Evolutionary conservation across 2,113 vertebrate genomes (phyloP).

Genomic region (Xenotilapia leptura): DNA sequence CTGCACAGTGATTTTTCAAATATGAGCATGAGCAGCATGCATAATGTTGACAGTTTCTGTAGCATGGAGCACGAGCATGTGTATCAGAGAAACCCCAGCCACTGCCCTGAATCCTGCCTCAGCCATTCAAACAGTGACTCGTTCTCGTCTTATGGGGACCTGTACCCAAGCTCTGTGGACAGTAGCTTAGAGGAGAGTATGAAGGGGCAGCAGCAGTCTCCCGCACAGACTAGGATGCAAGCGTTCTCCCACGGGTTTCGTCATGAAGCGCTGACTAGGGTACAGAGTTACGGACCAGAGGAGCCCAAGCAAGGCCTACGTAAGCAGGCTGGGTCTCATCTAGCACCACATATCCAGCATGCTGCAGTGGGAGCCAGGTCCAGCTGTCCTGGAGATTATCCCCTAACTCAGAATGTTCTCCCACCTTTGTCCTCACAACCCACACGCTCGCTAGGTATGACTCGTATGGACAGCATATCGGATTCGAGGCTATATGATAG

Average conservation of each 20-base stretch:
- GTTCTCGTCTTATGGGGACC: conserved; percentile 91
- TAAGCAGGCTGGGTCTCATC: conserved; percentile 83
- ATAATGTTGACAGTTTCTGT: conserved; percentile 88
- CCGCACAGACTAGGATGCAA: conserved; percentile 80
- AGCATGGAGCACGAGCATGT: conserved; percentile 84
- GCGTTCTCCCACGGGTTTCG: conserved; percentile 91
- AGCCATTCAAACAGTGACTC: conserved; percentile 92
- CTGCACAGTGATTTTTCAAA: conserved; percentile 96
- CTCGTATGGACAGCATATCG: conserved; percentile 96
- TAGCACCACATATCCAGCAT: conserved; percentile 86
- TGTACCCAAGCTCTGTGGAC: conserved; percentile 89
- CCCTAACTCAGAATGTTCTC: conserved; percentile 80
- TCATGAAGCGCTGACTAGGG: conserved; percentile 86
- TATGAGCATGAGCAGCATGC: conserved; percentile 87
- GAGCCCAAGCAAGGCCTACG: conserved; percentile 84
- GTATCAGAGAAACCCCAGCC: conserved; percentile 83
- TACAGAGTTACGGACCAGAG: conserved; percentile 91
- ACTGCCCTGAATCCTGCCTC: conserved; percentile 85
- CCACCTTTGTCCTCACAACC: conserved; percentile 79
- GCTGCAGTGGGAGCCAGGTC: conserved; percentile 80
- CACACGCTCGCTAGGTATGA: conserved; percentile 94
- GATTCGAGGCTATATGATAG: conserved; percentile 95
- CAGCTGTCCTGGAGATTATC: conserved; percentile 91
- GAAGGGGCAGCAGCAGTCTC: conserved; percentile 81
- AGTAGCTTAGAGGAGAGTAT: conserved; percentile 83